Evolutionary conservation across 2,113 vertebrate species (phyloP).

Genomic region (Stigmatopora nigra): DNA sequence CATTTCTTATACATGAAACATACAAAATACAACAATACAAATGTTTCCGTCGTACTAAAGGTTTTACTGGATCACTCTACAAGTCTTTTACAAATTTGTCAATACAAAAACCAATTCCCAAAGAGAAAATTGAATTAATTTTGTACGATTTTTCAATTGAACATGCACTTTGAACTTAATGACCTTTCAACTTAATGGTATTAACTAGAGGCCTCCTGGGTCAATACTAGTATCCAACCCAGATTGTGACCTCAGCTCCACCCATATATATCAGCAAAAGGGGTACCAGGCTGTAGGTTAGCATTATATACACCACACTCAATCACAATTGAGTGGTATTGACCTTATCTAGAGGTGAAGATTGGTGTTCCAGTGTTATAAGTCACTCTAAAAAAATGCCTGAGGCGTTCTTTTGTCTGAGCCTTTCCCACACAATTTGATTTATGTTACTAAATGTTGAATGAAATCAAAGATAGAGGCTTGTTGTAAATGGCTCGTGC

Average conservation of each 20-base stretch:
- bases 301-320: slow-evolving; percentile 14
- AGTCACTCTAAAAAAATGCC: slow-evolving; percentile 24
- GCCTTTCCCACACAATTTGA: slow-evolving; percentile 45
- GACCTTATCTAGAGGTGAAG: slow-evolving; percentile 21
- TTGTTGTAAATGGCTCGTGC: slow-evolving; percentile 52
- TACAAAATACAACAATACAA: neutral
- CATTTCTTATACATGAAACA: neutral
- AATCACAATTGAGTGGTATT: slow-evolving; percentile 31
- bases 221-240: slow-evolving; percentile 41
- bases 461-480: slow-evolving; percentile 46
- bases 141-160: slow-evolving; percentile 39
- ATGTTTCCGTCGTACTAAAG: too few relatives aligned
- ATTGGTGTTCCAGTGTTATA: slow-evolving; percentile 24
- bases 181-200: slow-evolving; percentile 49
- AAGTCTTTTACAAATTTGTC: slow-evolving; percentile 18
- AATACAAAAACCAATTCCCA: slow-evolving; percentile 52
- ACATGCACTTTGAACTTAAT: slow-evolving; percentile 38
- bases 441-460: slow-evolving; percentile 43
- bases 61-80: neutral
- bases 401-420: slow-evolving; percentile 30
- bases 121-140: slow-evolving; percentile 52
- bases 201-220: slow-evolving; percentile 44
- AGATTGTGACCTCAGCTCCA: slow-evolving; percentile 46
- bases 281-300: slow-evolving; percentile 3
- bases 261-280: slow-evolving; percentile 17